These are phyloP conservation scores for Luehdorfia chinensis DNA, from an alignment of 1,140 invertebrate genomes.

Conservation along the genomic window DNA sequence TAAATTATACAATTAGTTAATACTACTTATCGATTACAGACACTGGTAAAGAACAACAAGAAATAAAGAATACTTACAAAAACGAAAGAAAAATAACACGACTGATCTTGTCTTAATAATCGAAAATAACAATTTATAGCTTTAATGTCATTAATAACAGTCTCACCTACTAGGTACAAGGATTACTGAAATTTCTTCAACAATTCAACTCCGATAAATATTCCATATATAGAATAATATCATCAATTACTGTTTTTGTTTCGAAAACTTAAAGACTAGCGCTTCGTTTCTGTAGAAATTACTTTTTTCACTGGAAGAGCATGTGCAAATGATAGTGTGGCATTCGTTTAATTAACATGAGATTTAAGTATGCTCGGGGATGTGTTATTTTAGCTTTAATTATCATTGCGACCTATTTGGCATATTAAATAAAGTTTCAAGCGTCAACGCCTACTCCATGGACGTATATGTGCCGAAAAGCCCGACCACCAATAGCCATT, in stretches of 20 bases:
- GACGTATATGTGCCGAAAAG: conserved; percentile 19
- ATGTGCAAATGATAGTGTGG: not conserved
- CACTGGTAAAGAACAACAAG: no score
- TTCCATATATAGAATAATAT: conserved; percentile 1
- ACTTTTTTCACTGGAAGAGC: not conserved
- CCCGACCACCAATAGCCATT: conserved; percentile 40
- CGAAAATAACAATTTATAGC: no score
- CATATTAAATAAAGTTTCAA: conserved; percentile 3
- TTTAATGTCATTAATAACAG: no score
- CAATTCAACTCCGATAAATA: not conserved
- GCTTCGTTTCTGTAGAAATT: not conserved
- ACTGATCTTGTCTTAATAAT: no score
- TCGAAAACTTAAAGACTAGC: not conserved
- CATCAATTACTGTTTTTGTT: conserved; percentile 3
- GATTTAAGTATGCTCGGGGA: not conserved
- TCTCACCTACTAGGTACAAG: not conserved
- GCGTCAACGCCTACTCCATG: conserved; percentile 7
- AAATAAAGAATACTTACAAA: no score
- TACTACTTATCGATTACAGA: no score
- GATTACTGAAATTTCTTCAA: no score
- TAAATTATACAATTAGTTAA: no score
- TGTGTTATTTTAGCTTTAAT: not conserved
- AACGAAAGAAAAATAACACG: no score
- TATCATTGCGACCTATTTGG: not conserved
- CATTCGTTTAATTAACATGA: not conserved